Conservation (phyloP, 2,113 vertebrate species). For the Campylomormyrus tamandua region DNA sequence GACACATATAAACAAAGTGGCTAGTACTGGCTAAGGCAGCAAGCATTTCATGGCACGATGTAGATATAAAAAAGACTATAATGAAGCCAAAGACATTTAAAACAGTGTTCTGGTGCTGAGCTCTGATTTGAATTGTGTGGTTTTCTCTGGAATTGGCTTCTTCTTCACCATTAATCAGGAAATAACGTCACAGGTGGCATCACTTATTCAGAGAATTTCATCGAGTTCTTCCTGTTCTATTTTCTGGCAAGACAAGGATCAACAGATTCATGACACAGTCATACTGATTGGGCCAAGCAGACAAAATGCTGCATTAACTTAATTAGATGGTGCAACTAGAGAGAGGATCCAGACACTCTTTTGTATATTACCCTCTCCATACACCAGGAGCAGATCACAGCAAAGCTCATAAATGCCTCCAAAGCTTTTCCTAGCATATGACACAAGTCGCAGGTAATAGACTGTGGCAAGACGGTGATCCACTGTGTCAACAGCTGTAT, state of each 20-base stretch:
- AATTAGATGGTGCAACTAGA: slow-evolving; percentile 9
- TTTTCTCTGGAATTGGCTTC: not conserved
- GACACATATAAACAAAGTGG: not conserved
- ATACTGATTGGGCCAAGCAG: slow-evolving; percentile 9
- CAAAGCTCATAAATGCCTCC: not conserved
- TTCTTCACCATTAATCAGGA: not conserved
- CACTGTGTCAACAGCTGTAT: not conserved
- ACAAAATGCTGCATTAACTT: slow-evolving; percentile 14
- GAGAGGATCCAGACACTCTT: not conserved
- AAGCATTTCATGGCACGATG: not conserved
- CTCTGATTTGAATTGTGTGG: not conserved
- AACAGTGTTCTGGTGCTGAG: not conserved
- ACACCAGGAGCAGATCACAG: not conserved
- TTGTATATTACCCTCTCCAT: slow-evolving; percentile 12
- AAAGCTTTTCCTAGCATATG: not conserved
- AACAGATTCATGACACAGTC: slow-evolving; percentile 7
- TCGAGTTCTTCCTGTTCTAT: slow-evolving; percentile 1
- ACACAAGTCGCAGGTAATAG: not conserved
- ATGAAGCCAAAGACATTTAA: not conserved
- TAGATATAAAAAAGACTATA: not conserved
- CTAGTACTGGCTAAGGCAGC: not conserved
- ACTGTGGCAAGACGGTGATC: not conserved
- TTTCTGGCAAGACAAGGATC: not conserved
- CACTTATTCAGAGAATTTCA: not conserved
- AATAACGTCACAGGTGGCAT: not conserved